phyloP scores from a whole-genome alignment of 2,888 invertebrate species.

The Drosophila nr. perissopoda region DNA sequence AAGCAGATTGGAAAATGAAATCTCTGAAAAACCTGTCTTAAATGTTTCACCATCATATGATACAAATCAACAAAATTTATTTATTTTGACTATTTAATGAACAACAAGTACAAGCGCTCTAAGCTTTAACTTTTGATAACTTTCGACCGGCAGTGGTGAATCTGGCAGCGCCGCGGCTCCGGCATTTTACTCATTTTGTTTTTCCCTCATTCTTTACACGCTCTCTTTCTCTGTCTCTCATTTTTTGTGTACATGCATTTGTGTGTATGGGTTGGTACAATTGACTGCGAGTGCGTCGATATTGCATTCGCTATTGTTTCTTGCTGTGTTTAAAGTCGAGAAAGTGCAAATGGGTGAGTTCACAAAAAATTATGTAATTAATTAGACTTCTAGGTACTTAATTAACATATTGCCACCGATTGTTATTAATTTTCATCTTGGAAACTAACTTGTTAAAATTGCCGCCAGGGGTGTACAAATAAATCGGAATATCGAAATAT shows the following conservation, averaged over 20 bases:
- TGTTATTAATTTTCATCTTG: background rate
- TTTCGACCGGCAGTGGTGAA: slow-evolving; percentile 15
- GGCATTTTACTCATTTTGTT: slow-evolving; percentile 61
- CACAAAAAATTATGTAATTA: slow-evolving; percentile 7
- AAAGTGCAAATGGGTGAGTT: slow-evolving; percentile 42
- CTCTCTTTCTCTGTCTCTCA: slow-evolving; percentile 39
- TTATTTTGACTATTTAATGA: background rate
- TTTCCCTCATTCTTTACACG: slow-evolving; percentile 46
- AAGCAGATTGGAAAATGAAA: slow-evolving; percentile 6
- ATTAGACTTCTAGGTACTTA: background rate
- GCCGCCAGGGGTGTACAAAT: slow-evolving; percentile 31
- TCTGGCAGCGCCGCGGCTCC: slow-evolving; percentile 52
- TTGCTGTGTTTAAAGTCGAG: slow-evolving; percentile 8
- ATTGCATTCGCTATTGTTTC: slow-evolving; percentile 42
- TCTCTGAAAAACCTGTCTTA: background rate
- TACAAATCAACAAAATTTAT: background rate
- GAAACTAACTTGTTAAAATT: background rate
- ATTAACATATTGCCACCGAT: background rate
- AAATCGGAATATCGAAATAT: slow-evolving; percentile 14
- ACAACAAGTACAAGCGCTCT: background rate
- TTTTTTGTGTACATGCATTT: slow-evolving; percentile 58
- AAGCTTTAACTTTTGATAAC: background rate
- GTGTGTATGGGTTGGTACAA: slow-evolving; percentile 47
- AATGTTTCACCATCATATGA: background rate
- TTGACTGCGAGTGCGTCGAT: slow-evolving; percentile 59